Evolutionary conservation across 2,113 vertebrate genomes (phyloP).

Genomic region (Pterocles orientalis): DNA sequence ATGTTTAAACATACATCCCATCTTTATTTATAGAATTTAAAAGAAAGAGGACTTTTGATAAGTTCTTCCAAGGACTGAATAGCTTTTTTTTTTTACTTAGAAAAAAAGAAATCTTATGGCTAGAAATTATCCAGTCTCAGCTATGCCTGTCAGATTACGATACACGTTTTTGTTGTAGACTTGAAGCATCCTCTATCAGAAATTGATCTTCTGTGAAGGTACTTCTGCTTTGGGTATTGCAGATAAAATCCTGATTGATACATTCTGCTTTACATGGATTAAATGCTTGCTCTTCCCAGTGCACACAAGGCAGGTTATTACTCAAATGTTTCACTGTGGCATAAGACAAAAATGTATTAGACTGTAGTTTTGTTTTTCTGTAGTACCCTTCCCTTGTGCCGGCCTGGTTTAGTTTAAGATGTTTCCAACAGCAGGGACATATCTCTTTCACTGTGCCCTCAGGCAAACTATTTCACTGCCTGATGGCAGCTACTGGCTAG

Average conservation of each 20-base stretch:
- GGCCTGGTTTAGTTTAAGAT: background rate
- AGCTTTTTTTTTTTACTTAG: background rate
- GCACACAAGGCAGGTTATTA: background rate
- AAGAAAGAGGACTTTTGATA: background rate
- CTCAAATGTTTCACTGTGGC: background rate
- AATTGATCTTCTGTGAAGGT: background rate
- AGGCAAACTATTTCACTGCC: background rate
- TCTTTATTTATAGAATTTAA: background rate
- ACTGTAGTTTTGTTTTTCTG: background rate
- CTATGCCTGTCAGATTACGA: background rate
- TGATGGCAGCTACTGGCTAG: background rate
- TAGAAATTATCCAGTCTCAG: background rate
- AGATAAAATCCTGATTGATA: background rate
- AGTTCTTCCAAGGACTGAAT: background rate
- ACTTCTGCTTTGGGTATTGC: background rate
- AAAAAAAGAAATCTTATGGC: background rate
- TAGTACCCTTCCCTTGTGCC: background rate
- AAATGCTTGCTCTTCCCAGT: background rate
- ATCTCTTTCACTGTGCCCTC: background rate
- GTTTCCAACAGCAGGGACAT: background rate
- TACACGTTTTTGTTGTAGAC: background rate
- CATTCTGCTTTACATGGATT: background rate
- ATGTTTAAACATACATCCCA: background rate
- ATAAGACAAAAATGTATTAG: background rate
- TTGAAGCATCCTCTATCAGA: background rate